Evolutionary conservation across 2,797 vertebrate genomes (phyloP).

Genomic region (Cichlasoma orientale): DNA sequence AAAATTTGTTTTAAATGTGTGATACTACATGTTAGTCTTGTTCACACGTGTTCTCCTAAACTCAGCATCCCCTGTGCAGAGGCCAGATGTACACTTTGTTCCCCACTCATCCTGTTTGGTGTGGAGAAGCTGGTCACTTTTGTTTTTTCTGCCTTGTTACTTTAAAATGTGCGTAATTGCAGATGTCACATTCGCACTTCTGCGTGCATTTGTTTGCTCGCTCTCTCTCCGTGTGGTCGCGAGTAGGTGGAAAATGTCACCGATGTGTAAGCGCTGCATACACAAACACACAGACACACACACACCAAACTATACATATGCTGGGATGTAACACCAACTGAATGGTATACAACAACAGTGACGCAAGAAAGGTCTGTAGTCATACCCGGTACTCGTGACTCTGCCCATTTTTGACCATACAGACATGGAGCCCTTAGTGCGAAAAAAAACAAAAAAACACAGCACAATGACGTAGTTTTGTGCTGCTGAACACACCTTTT

Average conservation of each 20-base stretch:
- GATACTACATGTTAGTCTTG: neutral
- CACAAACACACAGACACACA: neutral
- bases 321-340: conserved; percentile 20
- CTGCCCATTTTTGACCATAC: neutral
- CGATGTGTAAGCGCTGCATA: conserved; percentile 10
- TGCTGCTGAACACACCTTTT: neutral
- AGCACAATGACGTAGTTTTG: neutral
- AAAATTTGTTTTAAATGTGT: neutral
- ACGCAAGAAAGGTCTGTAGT: neutral
- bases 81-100: neutral
- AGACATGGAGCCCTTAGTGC: neutral
- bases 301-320: conserved; percentile 22
- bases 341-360: conserved; percentile 5
- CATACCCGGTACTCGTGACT: neutral
- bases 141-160: conserved; percentile 9
- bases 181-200: conserved; percentile 44
- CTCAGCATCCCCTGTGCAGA: neutral
- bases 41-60: neutral
- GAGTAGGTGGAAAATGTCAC: conserved; percentile 61
- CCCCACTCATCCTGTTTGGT: conserved; percentile 2
- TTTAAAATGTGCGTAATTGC: conserved; percentile 30
- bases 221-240: conserved; percentile 43
- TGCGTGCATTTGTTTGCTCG: conserved; percentile 33
- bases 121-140: neutral
- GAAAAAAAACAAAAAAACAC: neutral